Conservation (phyloP, 2,888 invertebrate species). For the Magallana nippona region DNA sequence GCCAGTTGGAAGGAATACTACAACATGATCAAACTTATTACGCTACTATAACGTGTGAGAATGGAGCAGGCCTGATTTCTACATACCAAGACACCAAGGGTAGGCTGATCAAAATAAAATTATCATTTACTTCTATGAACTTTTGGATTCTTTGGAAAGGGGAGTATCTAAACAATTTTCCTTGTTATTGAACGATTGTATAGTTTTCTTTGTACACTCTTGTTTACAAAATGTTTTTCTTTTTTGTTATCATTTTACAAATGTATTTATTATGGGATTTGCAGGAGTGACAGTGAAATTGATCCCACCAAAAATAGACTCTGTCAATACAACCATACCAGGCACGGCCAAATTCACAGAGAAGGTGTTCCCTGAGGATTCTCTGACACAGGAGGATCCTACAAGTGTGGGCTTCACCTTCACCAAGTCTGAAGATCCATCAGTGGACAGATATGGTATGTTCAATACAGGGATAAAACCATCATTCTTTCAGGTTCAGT, state of each 20-base stretch:
- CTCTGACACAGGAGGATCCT: slow-evolving; percentile 53
- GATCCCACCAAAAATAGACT: slow-evolving; percentile 53
- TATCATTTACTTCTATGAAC: too few relatives aligned
- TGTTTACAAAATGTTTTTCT: background rate
- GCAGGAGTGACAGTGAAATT: slow-evolving; percentile 61
- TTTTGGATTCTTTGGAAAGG: too few relatives aligned
- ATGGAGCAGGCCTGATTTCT: slow-evolving; percentile 57
- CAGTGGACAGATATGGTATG: slow-evolving; percentile 57
- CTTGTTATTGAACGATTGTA: background rate
- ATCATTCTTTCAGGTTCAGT: too few relatives aligned
- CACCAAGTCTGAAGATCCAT: slow-evolving; percentile 53
- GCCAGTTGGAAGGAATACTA: slow-evolving; percentile 54
- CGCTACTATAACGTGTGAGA: slow-evolving; percentile 59
- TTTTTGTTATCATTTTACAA: too few relatives aligned
- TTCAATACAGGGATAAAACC: too few relatives aligned
- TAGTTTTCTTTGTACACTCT: background rate
- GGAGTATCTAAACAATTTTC: background rate
- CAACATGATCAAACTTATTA: slow-evolving; percentile 58
- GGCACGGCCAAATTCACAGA: slow-evolving; percentile 54
- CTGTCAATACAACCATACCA: slow-evolving; percentile 51
- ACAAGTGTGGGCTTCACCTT: slow-evolving; percentile 54
- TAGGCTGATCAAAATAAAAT: background rate
- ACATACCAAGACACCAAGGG: slow-evolving; percentile 47
- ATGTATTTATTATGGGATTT: background rate
- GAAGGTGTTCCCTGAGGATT: slow-evolving; percentile 53